A percentile compares a stretch with the other conserved stretches of the same genome.
These are phyloP conservation scores for Crepidodera aurea DNA, from an alignment of 2,888 invertebrate species.

Conservation along the genomic window DNA sequence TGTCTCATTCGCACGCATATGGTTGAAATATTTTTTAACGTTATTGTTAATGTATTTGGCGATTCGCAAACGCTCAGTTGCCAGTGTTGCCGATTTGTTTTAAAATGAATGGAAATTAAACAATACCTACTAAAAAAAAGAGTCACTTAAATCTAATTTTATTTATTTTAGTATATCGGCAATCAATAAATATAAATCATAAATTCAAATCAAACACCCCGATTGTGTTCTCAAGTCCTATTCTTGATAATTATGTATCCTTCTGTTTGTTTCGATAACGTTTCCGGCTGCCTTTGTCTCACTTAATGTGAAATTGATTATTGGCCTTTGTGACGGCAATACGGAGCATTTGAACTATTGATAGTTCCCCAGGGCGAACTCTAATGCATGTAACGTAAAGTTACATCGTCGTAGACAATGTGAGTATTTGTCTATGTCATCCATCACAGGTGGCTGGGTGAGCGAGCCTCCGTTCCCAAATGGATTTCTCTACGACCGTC, in stretches of 20 bases:
- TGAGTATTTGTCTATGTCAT: conserved; percentile 31
- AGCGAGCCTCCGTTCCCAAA: conserved; percentile 12
- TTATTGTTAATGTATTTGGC: too few species aligned
- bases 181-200: too few species aligned
- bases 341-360: conserved; percentile 21
- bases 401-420: conserved; percentile 21
- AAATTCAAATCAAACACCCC: too few species aligned
- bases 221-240: neutral
- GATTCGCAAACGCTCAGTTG: too few species aligned
- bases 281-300: conserved; percentile 17
- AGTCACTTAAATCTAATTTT: too few species aligned
- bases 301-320: conserved; percentile 22
- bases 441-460: conserved; percentile 28
- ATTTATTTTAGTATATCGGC: too few species aligned
- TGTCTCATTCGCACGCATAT: too few species aligned
- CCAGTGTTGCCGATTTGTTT: too few species aligned
- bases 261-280: conserved; percentile 1
- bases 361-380: conserved; percentile 27
- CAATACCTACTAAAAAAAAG: too few species aligned
- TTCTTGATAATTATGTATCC: neutral
- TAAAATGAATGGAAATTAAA: too few species aligned
- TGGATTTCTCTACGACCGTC: conserved; percentile 5
- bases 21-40: too few species aligned
- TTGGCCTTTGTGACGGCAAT: conserved; percentile 7
- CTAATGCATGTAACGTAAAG: conserved; percentile 21